Conservation (phyloP, 1,140 invertebrate species). For the Eumaeus atala region DNA sequence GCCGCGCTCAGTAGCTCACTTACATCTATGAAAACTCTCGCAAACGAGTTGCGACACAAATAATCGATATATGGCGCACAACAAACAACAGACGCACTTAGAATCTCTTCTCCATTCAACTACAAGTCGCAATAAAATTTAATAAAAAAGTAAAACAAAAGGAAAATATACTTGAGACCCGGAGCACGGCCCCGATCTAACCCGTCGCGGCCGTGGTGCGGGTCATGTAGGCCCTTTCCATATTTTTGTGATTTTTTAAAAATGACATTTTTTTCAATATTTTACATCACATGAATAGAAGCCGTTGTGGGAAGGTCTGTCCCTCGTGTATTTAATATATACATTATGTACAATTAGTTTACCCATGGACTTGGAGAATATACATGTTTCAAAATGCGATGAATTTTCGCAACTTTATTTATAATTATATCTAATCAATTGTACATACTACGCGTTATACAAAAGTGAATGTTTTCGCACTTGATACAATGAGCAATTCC, state of each 20-base stretch:
- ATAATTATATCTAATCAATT: neutral
- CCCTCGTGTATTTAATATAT: slow-evolving; percentile 41
- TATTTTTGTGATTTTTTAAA: slow-evolving; percentile 55
- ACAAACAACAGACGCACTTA: slow-evolving; percentile 63
- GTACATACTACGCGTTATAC: neutral
- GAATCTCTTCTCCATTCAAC: slow-evolving; percentile 46
- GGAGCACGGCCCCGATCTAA: slow-evolving; percentile 39
- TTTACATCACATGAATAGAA: slow-evolving; percentile 50
- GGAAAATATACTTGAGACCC: slow-evolving; percentile 38
- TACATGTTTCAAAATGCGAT: neutral
- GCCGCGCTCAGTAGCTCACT: slow-evolving; percentile 11
- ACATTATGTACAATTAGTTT: slow-evolving; percentile 56
- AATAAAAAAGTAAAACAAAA: slow-evolving; percentile 48
- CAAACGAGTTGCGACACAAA: slow-evolving; percentile 28
- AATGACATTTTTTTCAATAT: slow-evolving; percentile 30
- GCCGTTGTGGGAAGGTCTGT: slow-evolving; percentile 36
- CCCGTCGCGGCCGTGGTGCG: slow-evolving; percentile 32
- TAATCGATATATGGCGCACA: slow-evolving; percentile 42
- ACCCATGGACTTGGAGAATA: slow-evolving; percentile 39
- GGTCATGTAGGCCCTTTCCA: slow-evolving; percentile 50
- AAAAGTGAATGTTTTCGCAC: slow-evolving; percentile 9
- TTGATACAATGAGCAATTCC: slow-evolving; percentile 6
- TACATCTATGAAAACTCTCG: slow-evolving; percentile 19
- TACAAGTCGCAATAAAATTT: slow-evolving; percentile 61
- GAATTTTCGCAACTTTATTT: neutral